A percentile compares a stretch with the other conserved stretches of the same genome.
phyloP scores from a whole-genome alignment of 1,140 invertebrate genomes.

The Panagrolaimus sp. region DNA sequence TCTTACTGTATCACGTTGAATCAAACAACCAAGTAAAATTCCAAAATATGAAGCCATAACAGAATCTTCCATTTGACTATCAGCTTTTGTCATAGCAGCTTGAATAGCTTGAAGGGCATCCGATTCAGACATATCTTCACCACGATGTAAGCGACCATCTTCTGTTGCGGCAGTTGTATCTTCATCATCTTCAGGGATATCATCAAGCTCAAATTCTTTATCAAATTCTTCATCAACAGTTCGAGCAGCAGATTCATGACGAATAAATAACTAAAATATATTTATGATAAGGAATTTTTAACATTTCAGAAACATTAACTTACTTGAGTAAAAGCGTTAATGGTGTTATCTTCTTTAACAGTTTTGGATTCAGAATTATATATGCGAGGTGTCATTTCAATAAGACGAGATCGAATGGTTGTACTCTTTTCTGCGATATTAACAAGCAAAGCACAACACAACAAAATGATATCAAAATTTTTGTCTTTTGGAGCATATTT shows the following conservation, averaged over 20 bases:
- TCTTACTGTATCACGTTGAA: conserved; percentile 15
- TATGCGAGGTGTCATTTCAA: neutral
- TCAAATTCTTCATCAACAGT: conserved; percentile 7
- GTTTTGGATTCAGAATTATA: neutral
- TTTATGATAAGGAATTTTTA: neutral
- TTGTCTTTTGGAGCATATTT: conserved; percentile 11
- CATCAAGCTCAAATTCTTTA: neutral
- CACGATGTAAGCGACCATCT: conserved; percentile 5
- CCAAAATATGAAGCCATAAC: conserved; percentile 15
- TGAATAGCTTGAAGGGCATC: neutral
- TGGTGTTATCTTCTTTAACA: neutral
- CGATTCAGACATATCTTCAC: conserved; percentile 5
- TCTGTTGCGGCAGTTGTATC: neutral
- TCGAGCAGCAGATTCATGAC: neutral
- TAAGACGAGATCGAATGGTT: neutral
- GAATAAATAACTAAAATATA: conserved; percentile 10
- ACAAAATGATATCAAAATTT: neutral
- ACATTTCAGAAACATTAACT: neutral
- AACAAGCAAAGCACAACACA: neutral
- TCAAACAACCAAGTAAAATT: neutral
- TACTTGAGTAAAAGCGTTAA: neutral
- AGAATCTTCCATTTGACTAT: conserved; percentile 2
- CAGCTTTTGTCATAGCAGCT: conserved; percentile 1
- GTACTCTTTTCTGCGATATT: neutral
- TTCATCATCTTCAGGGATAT: neutral